These are phyloP conservation scores for Illadopsis cleaveri DNA, from an alignment of 2,113 vertebrate species.

Conservation along the genomic window DNA sequence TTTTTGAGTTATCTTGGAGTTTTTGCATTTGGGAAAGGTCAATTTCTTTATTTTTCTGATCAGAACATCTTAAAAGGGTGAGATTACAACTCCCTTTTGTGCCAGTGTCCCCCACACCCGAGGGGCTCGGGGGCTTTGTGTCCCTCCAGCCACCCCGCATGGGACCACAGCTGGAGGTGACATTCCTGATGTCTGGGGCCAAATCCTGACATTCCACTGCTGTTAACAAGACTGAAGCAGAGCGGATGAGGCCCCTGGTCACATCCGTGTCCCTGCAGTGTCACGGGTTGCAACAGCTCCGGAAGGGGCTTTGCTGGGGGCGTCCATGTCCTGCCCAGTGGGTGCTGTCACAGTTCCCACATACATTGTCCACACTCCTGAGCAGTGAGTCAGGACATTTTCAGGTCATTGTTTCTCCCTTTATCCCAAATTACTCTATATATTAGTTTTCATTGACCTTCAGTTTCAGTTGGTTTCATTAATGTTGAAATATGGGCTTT, in stretches of 20 bases:
- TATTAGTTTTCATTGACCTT: neutral
- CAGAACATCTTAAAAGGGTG: neutral
- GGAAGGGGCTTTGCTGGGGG: neutral
- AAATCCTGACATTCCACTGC: neutral
- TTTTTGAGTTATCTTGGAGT: neutral
- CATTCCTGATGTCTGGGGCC: neutral
- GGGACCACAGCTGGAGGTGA: neutral
- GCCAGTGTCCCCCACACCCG: accelerated
- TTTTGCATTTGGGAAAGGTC: neutral
- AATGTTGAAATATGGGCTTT: constrained; percentile 5
- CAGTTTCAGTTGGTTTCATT: neutral
- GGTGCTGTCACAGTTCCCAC: neutral
- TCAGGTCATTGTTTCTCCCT: neutral
- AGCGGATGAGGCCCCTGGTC: neutral
- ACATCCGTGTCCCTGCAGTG: neutral
- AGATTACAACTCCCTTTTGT: accelerated
- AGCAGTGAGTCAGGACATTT: constrained; percentile 20
- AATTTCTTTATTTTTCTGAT: neutral
- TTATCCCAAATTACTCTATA: neutral
- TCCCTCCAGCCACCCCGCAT: accelerated
- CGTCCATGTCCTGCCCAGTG: neutral
- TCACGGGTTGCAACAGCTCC: neutral
- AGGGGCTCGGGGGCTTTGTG: neutral
- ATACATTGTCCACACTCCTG: neutral
- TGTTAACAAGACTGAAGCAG: neutral